Conservation (phyloP, 2,888 invertebrate genomes). For the Limnephilus rhombicus region DNA sequence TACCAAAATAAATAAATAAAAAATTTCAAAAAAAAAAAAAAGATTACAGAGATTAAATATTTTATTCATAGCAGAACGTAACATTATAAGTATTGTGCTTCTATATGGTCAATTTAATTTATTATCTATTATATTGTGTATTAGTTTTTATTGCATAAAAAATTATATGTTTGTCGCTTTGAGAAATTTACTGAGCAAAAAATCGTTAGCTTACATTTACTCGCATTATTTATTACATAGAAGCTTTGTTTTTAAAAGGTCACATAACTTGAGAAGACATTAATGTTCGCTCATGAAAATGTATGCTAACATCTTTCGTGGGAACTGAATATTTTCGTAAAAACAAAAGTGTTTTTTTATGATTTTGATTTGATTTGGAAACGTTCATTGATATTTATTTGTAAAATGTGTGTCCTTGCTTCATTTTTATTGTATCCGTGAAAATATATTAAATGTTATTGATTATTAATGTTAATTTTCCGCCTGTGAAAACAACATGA, state of each 20-base stretch:
- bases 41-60: not conserved
- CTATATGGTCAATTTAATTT: not conserved
- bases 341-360: slow-evolving; percentile 8
- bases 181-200: not conserved
- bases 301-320: not conserved
- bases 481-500: not conserved
- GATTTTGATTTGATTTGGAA: not conserved
- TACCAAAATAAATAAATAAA: too few relatives aligned
- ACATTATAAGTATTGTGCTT: not conserved
- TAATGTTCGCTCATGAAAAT: not conserved
- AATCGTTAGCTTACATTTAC: not conserved
- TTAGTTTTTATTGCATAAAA: not conserved
- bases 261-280: not conserved
- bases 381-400: not conserved
- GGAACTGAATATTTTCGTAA: not conserved
- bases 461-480: not conserved
- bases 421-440: not conserved
- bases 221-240: not conserved
- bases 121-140: not conserved
- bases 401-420: not conserved
- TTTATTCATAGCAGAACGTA: not conserved
- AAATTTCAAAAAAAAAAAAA: too few relatives aligned
- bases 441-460: not conserved
- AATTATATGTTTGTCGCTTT: not conserved
- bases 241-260: not conserved